Evolutionary conservation across 2,113 vertebrate species (phyloP), one percentile per base, ranked within the genome.

Genomic region (Erpornis zantholeuca): DNA sequence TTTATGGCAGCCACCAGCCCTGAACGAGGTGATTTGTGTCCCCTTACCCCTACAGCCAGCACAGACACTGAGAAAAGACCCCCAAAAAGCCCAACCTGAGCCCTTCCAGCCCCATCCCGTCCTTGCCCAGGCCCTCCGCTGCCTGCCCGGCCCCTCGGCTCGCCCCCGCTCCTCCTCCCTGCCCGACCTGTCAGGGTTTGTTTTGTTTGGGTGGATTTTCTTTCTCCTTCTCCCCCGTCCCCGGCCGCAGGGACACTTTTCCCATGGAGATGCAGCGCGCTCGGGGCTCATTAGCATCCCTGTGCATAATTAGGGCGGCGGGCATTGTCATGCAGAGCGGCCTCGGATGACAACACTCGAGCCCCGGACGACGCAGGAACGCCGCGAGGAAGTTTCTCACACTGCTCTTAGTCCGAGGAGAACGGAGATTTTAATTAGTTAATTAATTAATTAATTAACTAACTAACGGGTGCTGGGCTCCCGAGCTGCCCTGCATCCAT

Each of bases 321-420:
- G 22, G 44, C 57, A 98, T 98, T 98, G 97, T 98, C 93, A 98
- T 98, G 98, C 98, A 98, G 97, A 98, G 97, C 47, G 76, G 97
- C 94, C 96, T 83, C 52, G 87, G 97, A 97, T 98, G 98, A 98
- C 98, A 98, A 97, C 97, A 97, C 97, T 97, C 85, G 82, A 97
- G 98, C 97, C 98, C 98, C 36, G 69, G 98, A 98, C 97, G 97
- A 98, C 97, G 73, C 85, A 91, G 86, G 89, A 98, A 91, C 18
- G 76, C 97, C 54, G 72, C 69, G 17, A 93, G 96, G 95, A 94
- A 98, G 97, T 97, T 98, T 98, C 98, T 98, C 98, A 98, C 98
- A 98, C 97, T 97, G 97, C 13, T 94, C 70, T 86, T 88, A 91
- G 98, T 16, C 98, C 98, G 88, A 96, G 97, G 82, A 95, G 29